Base-by-base conservation (phyloP, 2,888 invertebrate genomes). In the Arenicola marina region DNA sequence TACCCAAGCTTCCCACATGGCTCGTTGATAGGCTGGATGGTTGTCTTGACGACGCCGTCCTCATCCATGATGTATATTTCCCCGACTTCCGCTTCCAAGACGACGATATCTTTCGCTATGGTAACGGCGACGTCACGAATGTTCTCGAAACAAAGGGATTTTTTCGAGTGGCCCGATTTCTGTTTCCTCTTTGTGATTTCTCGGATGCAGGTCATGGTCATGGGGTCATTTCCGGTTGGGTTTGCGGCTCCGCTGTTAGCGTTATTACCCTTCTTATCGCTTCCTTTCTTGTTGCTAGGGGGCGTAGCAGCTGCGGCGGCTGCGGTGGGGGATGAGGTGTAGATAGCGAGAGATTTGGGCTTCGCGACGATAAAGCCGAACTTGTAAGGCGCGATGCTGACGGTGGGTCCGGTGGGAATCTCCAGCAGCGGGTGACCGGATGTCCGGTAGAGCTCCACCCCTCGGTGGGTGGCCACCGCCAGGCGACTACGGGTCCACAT, bases 391-490 rank as follows among this genome's bases (percentile, higher is more conserved):
- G 46, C 53, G 4, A 54, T 26, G 7, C 26, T 59, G 18, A 63
- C 43, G n/a, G 43, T 33, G 4, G 31, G 4, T 2, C 63, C 63
- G 0, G 62, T 51, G 1, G 28, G 48, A 18, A 68, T 32, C 28
- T 60, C 61, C 7, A 29, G 18, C 32, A 43, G 11, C 21, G 28
- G 33, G 11, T 53, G 15, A 1, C 68, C 68, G 2, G 24, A 18
- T 2, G 32, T 4, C 21, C 31, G 2, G 46, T 61, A 66, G n/a
- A 68, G 21, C n/a, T 61, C 58, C 0, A 68, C 45, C 2, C 68
- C 68, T 18, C 54, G 51, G 44, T 68, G 68, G 7, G 68, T 63
- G 26, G 58, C 65, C 1, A 61, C 48, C n/a, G 56, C 55, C 15
- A 68, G 33, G 33, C 56, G 59, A 7, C 66, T 63, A 7, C 11